A percentile compares a stretch with the other conserved stretches of the same genome.
Conservation (phyloP, 1,140 invertebrate genomes). For the Sarcophaga peregrina region DNA sequence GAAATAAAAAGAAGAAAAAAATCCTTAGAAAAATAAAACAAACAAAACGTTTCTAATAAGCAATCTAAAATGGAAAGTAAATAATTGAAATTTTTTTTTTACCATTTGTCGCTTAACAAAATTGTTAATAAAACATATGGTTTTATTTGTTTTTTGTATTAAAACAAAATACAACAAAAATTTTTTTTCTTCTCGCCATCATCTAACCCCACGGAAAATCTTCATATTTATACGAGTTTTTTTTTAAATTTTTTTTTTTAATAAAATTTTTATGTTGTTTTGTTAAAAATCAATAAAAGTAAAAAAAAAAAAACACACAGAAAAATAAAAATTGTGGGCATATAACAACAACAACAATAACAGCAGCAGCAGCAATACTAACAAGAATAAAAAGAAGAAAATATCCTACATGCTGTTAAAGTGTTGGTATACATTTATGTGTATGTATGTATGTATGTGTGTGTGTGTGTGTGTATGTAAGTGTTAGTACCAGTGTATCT, state of each 20-base stretch:
- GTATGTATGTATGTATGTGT: neutral
- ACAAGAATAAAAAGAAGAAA: neutral
- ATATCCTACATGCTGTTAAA: slow-evolving; percentile 20
- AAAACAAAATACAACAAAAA: neutral
- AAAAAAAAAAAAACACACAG: neutral
- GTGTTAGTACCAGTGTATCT: neutral
- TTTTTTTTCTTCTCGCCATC: neutral
- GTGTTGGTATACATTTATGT: neutral
- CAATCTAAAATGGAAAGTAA: too few species aligned
- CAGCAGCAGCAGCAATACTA: too few species aligned
- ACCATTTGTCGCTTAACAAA: neutral
- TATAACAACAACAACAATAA: neutral
- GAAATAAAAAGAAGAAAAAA: neutral
- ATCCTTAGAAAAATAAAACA: too few species aligned
- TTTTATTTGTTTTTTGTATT: too few species aligned
- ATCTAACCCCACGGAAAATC: neutral
- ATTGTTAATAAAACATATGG: neutral
- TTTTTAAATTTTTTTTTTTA: neutral
- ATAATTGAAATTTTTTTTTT: too few species aligned
- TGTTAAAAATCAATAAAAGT: slow-evolving; percentile 27
- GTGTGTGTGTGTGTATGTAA: neutral
- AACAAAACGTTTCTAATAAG: too few species aligned
- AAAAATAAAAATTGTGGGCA: neutral
- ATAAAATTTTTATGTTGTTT: slow-evolving; percentile 18
- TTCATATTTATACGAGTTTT: too few species aligned